phyloP scores from a whole-genome alignment of 2,888 invertebrate species.

The Spilarctia lutea region DNA sequence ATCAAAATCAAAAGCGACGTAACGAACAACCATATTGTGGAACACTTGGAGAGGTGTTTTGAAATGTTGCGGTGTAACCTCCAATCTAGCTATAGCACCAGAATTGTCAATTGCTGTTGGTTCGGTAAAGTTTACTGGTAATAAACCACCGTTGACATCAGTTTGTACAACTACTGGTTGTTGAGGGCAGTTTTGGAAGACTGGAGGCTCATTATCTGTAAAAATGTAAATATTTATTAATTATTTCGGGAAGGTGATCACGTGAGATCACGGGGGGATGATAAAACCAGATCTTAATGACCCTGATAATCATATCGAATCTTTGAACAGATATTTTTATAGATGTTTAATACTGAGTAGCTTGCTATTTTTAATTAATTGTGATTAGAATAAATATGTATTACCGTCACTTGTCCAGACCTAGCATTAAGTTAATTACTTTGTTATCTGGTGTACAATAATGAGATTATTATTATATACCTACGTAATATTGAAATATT shows the following conservation, averaged over 20 bases:
- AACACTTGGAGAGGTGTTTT: constrained; percentile 95
- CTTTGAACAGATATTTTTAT: background rate
- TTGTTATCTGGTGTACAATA: too few species aligned
- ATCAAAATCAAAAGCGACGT: constrained; percentile 98
- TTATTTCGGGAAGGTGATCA: background rate
- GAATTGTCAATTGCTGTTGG: constrained; percentile 98
- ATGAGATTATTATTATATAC: background rate
- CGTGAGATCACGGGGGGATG: background rate
- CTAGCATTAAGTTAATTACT: too few species aligned
- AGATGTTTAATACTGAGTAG: background rate
- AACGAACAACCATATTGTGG: constrained; percentile 96
- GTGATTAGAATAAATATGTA: too few species aligned
- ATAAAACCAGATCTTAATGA: background rate
- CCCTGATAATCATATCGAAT: too few species aligned
- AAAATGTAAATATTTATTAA: constrained; percentile 32
- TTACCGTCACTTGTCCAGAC: too few species aligned
- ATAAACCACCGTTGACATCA: constrained; percentile 94
- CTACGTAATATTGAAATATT: background rate
- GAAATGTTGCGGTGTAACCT: constrained; percentile 97
- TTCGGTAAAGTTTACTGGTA: constrained; percentile 97
- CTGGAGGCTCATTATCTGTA: constrained; percentile 97
- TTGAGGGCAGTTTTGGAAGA: constrained; percentile 98
- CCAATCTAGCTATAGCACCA: constrained; percentile 96
- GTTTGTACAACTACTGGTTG: constrained; percentile 96
- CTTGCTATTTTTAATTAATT: too few species aligned